These are phyloP conservation scores for Lepus europaeus DNA, from an alignment of 2,113 vertebrate species.

Conservation along the genomic window DNA sequence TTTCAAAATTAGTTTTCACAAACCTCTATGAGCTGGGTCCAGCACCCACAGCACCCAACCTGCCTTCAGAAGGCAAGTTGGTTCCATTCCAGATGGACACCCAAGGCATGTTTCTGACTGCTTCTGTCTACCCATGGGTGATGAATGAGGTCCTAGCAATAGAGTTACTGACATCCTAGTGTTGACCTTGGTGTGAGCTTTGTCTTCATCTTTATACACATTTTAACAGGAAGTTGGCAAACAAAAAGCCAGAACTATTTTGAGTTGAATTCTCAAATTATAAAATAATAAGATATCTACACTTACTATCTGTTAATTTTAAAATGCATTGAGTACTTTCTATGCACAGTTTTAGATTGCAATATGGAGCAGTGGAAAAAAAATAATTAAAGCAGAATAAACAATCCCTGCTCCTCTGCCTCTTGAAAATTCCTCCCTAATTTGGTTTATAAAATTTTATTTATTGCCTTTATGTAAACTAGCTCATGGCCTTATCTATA, in stretches of 20 bases:
- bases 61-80: background rate
- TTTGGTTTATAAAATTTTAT: background rate
- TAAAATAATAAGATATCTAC: constrained; percentile 23
- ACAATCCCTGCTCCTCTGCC: background rate
- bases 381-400: background rate
- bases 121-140: background rate
- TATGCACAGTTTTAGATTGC: background rate
- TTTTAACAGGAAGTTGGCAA: background rate
- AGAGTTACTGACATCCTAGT: no score
- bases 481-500: background rate
- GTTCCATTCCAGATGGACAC: background rate
- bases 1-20: background rate
- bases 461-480: background rate
- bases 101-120: background rate
- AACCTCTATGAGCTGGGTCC: background rate
- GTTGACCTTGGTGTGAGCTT: background rate
- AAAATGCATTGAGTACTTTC: background rate
- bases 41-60: background rate
- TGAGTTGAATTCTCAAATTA: background rate
- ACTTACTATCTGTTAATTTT: background rate
- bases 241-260: background rate
- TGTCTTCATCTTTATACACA: background rate
- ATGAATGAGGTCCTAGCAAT: background rate
- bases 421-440: background rate
- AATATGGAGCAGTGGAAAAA: background rate